A percentile compares a stretch with the other conserved stretches of the same genome.
Conservation (phyloP, 2,797 vertebrate genomes). For the Sebastes goodei region DNA sequence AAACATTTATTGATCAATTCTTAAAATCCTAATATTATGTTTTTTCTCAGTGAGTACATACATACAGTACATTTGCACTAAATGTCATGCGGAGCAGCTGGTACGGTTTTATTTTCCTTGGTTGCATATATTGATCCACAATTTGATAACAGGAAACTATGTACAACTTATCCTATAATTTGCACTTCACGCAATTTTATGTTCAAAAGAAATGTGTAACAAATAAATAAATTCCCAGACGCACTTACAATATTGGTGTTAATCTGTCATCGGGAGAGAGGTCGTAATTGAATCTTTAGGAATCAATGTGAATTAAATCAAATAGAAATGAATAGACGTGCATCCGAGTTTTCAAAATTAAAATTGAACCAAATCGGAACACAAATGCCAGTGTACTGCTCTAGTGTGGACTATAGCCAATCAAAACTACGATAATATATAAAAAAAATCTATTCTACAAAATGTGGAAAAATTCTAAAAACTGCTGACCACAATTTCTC, state of each 20-base stretch:
- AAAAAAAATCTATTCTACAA: too few species aligned
- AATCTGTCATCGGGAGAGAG: neutral
- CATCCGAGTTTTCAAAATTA: neutral
- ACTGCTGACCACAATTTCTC: neutral
- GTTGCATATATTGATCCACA: too few species aligned
- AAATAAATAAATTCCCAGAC: neutral
- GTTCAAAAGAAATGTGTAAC: neutral
- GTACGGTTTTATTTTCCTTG: too few species aligned
- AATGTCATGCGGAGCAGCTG: too few species aligned
- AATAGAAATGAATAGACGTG: neutral
- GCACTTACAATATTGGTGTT: neutral
- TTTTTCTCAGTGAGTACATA: too few species aligned
- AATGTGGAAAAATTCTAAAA: neutral
- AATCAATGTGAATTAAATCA: neutral
- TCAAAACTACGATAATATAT: neutral
- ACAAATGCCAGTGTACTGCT: neutral
- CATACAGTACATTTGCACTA: too few species aligned
- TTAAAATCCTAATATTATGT: too few species aligned
- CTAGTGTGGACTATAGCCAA: neutral
- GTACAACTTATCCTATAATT: too few species aligned
- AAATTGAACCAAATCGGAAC: neutral
- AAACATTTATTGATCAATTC: too few species aligned
- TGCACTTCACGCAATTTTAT: neutral
- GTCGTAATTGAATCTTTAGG: rapidly evolving
- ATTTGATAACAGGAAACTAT: too few species aligned